phyloP scores from a whole-genome alignment of 2,797 vertebrate genomes.

The Pterois miles region DNA sequence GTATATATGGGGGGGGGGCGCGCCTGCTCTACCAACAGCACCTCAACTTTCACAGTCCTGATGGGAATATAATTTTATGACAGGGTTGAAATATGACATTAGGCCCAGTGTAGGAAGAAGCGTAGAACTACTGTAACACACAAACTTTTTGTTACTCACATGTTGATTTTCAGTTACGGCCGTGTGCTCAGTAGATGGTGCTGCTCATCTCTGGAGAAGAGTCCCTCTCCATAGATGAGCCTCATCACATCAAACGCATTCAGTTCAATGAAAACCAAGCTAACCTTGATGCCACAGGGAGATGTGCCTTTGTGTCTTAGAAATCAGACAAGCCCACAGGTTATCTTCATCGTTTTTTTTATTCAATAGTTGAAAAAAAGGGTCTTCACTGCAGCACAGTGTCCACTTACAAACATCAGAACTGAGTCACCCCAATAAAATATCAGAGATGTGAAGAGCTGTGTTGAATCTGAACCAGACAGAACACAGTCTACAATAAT shows the following conservation, averaged over 20 bases:
- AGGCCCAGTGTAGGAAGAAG: not conserved
- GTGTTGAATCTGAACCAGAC: constrained; percentile 10
- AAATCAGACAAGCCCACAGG: not conserved
- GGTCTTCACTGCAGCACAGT: constrained; percentile 6
- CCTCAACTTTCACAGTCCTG: too few species aligned
- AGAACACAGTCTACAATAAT: constrained; percentile 3
- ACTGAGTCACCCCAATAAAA: constrained; percentile 9
- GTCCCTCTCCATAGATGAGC: not conserved
- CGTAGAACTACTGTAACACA: not conserved
- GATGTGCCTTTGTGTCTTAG: not conserved
- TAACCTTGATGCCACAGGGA: not conserved
- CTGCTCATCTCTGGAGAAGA: constrained; percentile 26
- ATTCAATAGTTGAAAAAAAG: constrained; percentile 61
- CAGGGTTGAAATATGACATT: not conserved
- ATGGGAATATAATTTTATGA: too few species aligned
- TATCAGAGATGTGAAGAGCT: constrained; percentile 1
- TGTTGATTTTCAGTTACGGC: constrained; percentile 17
- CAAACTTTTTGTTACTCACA: not conserved
- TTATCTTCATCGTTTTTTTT: constrained; percentile 35
- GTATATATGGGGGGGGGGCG: too few species aligned
- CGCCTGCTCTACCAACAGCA: too few species aligned
- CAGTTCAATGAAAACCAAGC: not conserved
- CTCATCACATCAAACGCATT: not conserved
- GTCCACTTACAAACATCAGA: constrained; percentile 21
- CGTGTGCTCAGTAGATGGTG: constrained; percentile 59